A percentile compares a stretch with the other conserved stretches of the same genome.
phyloP scores from a whole-genome alignment of 2,888 invertebrate genomes.

The Campopleginae sp. region DNA sequence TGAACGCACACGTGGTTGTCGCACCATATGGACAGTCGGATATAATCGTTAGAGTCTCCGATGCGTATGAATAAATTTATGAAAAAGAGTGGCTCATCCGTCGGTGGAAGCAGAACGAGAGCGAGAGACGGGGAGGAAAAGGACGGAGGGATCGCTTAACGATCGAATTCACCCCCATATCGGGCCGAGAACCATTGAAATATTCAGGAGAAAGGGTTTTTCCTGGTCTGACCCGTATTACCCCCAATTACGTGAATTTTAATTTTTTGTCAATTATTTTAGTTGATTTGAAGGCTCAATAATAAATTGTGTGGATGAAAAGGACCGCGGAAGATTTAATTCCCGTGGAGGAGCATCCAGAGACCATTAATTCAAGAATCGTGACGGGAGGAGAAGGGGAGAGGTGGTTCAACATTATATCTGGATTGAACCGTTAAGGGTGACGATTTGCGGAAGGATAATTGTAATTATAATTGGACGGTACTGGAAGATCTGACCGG shows the following conservation, averaged over 20 bases:
- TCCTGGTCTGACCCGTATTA: background rate
- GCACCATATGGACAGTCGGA: slow-evolving; percentile 73
- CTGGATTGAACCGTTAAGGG: slow-evolving; percentile 24
- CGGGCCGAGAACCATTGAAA: slow-evolving; percentile 4
- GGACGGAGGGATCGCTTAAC: background rate
- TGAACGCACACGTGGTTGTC: slow-evolving; percentile 5
- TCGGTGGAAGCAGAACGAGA: slow-evolving; percentile 16
- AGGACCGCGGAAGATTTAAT: background rate
- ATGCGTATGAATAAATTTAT: slow-evolving; percentile 74
- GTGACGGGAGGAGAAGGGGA: background rate
- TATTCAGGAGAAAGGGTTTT: slow-evolving; percentile 16
- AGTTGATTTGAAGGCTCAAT: background rate
- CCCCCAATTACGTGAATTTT: background rate
- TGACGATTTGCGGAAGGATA: slow-evolving; percentile 54
- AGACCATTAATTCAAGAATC: slow-evolving; percentile 43
- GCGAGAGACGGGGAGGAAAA: background rate
- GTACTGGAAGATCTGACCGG: slow-evolving; percentile 37
- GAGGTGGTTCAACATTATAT: background rate
- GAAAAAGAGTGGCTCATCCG: slow-evolving; percentile 64
- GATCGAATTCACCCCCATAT: background rate
- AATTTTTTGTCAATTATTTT: background rate
- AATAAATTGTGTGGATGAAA: background rate
- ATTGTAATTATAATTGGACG: slow-evolving; percentile 50
- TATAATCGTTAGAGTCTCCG: slow-evolving; percentile 75
- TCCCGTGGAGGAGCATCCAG: slow-evolving; percentile 30